phyloP scores from a whole-genome alignment of 2,113 vertebrate species.

The Oncorhynchus gorbuscha region DNA sequence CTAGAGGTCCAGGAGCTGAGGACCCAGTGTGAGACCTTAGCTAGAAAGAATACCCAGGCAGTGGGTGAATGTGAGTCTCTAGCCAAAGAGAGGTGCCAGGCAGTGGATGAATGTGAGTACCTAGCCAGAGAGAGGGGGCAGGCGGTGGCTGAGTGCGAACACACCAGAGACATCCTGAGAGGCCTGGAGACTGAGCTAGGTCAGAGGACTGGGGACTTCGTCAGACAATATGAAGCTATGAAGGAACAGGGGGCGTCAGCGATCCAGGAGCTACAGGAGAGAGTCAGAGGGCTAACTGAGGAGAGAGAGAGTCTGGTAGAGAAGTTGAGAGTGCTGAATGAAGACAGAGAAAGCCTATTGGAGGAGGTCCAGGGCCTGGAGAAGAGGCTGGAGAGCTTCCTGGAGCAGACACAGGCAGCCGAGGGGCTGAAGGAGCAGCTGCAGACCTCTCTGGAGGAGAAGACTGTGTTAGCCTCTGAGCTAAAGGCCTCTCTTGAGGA shows the following conservation, averaged over 20 bases:
- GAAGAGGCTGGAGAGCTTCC: conserved; percentile 60
- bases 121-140: conserved; percentile 81
- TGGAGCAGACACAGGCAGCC: conserved; percentile 56
- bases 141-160: conserved; percentile 78
- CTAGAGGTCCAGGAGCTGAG: conserved; percentile 75
- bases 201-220: conserved; percentile 84
- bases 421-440: conserved; percentile 62
- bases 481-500: conserved; percentile 69
- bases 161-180: conserved; percentile 80
- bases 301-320: conserved; percentile 80
- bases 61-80: conserved; percentile 76
- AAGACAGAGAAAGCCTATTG: conserved; percentile 47
- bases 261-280: conserved; percentile 81
- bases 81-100: conserved; percentile 81
- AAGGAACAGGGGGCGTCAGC: conserved; percentile 82
- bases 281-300: conserved; percentile 74
- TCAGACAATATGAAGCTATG: conserved; percentile 84
- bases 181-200: conserved; percentile 81
- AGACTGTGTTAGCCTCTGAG: neutral
- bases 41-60: conserved; percentile 81
- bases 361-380: conserved; percentile 73
- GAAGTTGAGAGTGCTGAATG: conserved; percentile 44
- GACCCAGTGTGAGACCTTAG: conserved; percentile 75
- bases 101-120: conserved; percentile 77
- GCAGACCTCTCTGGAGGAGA: neutral